phyloP scores from a whole-genome alignment of 2,888 invertebrate species.

The Leptarthrus brevirostris region DNA sequence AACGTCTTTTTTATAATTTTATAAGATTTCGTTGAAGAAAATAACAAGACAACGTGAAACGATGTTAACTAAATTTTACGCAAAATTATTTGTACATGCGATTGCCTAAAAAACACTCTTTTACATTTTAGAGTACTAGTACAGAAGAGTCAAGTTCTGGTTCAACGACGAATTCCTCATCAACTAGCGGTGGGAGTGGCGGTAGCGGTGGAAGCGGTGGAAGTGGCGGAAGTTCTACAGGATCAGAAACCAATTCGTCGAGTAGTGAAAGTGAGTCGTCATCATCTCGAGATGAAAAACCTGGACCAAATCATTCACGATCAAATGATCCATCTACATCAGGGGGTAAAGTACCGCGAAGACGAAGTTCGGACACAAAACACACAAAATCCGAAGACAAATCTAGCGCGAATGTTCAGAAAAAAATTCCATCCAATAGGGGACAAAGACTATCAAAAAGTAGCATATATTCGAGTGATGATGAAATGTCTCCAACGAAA shows the following conservation, averaged over 20 bases:
- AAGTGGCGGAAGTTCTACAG: conserved; percentile 78
- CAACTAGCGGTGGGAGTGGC: too few relatives aligned
- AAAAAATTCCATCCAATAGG: conserved; percentile 64
- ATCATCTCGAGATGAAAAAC: conserved; percentile 67
- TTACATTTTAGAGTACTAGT: conserved; percentile 64
- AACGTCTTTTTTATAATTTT: too few relatives aligned
- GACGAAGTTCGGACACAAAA: conserved; percentile 59
- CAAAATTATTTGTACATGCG: too few relatives aligned
- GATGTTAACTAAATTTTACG: too few relatives aligned
- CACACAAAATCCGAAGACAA: conserved; percentile 58
- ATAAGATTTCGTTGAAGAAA: too few relatives aligned
- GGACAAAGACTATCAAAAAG: conserved; percentile 66
- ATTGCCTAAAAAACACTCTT: too few relatives aligned
- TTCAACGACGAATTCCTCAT: conserved; percentile 75
- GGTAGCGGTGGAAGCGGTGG: too few relatives aligned
- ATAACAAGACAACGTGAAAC: too few relatives aligned
- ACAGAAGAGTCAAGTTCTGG: conserved; percentile 75
- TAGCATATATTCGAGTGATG: conserved; percentile 73
- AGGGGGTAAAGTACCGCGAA: conserved; percentile 51
- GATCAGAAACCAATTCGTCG: conserved; percentile 76
- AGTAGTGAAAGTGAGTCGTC: conserved; percentile 80
- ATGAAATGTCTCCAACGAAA: conserved; percentile 68
- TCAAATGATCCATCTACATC: conserved; percentile 59
- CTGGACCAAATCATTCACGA: conserved; percentile 55
- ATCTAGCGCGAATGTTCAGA: conserved; percentile 55